Evolutionary conservation across 1,140 invertebrate species (phyloP).

Genomic region (Rhynchophorus ferrugineus): DNA sequence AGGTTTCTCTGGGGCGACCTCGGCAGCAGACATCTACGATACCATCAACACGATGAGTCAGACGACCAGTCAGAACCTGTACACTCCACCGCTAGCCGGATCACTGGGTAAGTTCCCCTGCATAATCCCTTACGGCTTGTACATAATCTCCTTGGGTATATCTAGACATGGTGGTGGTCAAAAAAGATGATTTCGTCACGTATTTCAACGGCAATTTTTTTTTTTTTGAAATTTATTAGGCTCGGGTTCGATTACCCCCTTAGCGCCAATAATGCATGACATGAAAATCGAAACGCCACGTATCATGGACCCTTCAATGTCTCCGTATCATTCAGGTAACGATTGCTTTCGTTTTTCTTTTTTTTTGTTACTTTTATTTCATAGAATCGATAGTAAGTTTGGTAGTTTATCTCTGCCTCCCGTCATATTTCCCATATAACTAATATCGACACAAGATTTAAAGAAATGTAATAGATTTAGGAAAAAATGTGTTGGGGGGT

Average conservation of each 20-base stretch:
- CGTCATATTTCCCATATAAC: no score
- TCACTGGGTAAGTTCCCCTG: slow-evolving; percentile 65
- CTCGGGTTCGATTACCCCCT: slow-evolving; percentile 62
- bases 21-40: slow-evolving; percentile 61
- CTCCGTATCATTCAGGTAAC: slow-evolving; percentile 61
- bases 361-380: no score
- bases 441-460: no score
- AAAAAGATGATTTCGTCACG: slow-evolving; percentile 1
- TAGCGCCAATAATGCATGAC: slow-evolving; percentile 73
- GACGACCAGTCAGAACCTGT: slow-evolving; percentile 58
- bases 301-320: slow-evolving; percentile 53
- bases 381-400: no score
- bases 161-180: slow-evolving; percentile 21
- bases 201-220: slow-evolving; percentile 19
- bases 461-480: no score
- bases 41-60: slow-evolving; percentile 68
- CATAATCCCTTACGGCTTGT: no score
- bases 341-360: no score
- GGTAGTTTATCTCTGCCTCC: no score
- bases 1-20: slow-evolving; percentile 52
- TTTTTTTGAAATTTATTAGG: slow-evolving; percentile 38
- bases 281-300: slow-evolving; percentile 54
- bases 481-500: no score
- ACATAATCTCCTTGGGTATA: neutral
- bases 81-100: slow-evolving; percentile 65